Base-by-base conservation (phyloP, 1,140 invertebrate species). In the Calephelis nemesis region DNA sequence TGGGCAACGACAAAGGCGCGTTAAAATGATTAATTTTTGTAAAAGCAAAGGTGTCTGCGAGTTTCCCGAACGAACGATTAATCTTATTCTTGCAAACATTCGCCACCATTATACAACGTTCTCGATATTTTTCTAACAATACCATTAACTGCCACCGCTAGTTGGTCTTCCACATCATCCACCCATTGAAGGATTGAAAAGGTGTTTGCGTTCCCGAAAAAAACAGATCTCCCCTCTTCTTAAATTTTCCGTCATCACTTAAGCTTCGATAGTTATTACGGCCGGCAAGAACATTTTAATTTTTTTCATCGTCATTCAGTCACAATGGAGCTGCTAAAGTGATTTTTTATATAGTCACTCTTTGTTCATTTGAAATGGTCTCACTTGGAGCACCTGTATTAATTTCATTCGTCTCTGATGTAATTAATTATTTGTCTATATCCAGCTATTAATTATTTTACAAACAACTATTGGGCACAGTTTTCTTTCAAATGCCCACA, bases 11-110 rank as follows among this genome's bases (percentile, higher is more conserved):
- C 87, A 90, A 89, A 87, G 82, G 84, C 83, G 85, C 75, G 83
- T 86, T 90, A 87, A 90, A 85, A 90, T 89, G 88, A 91, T 91
- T 90, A 91, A 91, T 91, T 88, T 87, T 87, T 86, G 76, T 74
- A 68, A 79, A 82, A 84, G 77, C 75, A 69, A 74, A 74, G 79
- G 77, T 80, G 80, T 75, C 74, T 47, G 79, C 75, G 73, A 80
- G 80, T 80, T 78, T 81, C 70, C 62, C 73, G 72, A 71, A 67
- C 71, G 63, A 65, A 84, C 85, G 83, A 90, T 90, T 90, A 90
- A 90, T 90, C 88, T 87, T 86, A 79, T 74, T 82, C 81, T 82
- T 83, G 80, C 83, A 83, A 84, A 84, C 74, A 79, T 72, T 72
- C 78, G 74, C 80, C 77, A 74, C 81, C 84, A 88, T 90, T 90